These are phyloP conservation scores for Albula goreensis DNA, from an alignment of 2,113 vertebrate genomes.

Conservation along the genomic window DNA sequence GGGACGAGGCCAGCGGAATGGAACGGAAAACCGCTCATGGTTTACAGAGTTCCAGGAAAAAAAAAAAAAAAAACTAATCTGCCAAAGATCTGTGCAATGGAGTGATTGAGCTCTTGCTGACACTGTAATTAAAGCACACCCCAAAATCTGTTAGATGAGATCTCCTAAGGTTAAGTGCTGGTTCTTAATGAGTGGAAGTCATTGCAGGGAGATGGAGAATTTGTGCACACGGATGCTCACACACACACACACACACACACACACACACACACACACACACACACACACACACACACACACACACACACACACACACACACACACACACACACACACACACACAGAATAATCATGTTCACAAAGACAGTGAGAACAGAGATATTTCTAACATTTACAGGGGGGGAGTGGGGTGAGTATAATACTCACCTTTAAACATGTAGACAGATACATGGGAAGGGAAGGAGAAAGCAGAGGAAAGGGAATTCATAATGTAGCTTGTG, in stretches of 20 bases:
- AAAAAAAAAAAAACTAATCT: slow-evolving; percentile 9
- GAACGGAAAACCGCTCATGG: not conserved
- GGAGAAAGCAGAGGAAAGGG: not conserved
- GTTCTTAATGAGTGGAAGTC: slow-evolving; percentile 19
- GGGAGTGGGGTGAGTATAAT: not conserved
- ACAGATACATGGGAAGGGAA: not conserved
- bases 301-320: not conserved
- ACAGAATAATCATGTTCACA: too few relatives aligned
- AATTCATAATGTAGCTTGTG: not conserved
- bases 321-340: not conserved
- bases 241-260: not conserved
- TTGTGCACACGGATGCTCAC: not conserved
- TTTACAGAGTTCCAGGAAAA: not conserved
- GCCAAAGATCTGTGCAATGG: not conserved
- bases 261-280: not conserved
- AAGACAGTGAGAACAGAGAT: not conserved
- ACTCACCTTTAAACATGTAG: not conserved
- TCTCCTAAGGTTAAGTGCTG: slow-evolving; percentile 4
- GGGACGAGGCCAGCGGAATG: not conserved
- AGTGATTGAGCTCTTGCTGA: not conserved
- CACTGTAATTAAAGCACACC: not conserved
- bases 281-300: not conserved
- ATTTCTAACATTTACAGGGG: not conserved
- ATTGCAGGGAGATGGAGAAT: not conserved
- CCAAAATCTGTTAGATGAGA: not conserved